Evolutionary conservation across 2,888 invertebrate genomes (phyloP), one percentile per base, ranked within the genome.

Genomic region (Orthonychiurus folsomi): DNA sequence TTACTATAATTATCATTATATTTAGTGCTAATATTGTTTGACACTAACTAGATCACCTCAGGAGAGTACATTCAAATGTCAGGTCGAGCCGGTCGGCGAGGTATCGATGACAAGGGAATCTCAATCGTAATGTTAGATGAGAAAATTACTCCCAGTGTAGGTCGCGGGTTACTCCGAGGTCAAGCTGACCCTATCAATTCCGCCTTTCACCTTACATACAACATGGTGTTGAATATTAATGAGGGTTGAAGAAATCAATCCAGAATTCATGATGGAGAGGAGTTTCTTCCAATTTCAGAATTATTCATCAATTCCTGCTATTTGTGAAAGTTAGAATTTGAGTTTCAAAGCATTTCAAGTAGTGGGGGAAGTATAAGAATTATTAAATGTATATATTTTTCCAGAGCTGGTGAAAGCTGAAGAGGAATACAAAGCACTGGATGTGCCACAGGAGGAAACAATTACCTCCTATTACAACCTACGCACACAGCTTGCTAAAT

Each of bases 51-150:
- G 84, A 82, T 93, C 63, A 88, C 93, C 0, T 96, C 96, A 0
- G 99, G 99, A 5, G 99, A 99, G 79, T 99, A 99, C 76, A 97
- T 99, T 71, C 99, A 99, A 79, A 99, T 99, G 99, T 93, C 96
- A 15, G 99, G 99, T 0, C 84, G 99, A 68, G 99, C 99, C 0
- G 99, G 99, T 1, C 85, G 99, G 61, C 85, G 99, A 77, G 97
- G 99, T 63, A 80, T 96, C 56, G 99, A 99, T 77, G 95, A 96
- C 77, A 91, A 93, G 78, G 92, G 90, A 69, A 94, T 97, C 63
- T 97, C 99, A 5, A 97, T 99, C 71, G 81, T 99, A 54, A 99
- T 99, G 94, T 88, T 99, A 21, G 97, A 99, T 77, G 93, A 97
- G 79, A 92, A 93, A 78, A 91, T 99, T 68, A 80, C 79, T 65